Conservation (phyloP, 2,888 invertebrate genomes). For the Halictus quadricinctus region DNA sequence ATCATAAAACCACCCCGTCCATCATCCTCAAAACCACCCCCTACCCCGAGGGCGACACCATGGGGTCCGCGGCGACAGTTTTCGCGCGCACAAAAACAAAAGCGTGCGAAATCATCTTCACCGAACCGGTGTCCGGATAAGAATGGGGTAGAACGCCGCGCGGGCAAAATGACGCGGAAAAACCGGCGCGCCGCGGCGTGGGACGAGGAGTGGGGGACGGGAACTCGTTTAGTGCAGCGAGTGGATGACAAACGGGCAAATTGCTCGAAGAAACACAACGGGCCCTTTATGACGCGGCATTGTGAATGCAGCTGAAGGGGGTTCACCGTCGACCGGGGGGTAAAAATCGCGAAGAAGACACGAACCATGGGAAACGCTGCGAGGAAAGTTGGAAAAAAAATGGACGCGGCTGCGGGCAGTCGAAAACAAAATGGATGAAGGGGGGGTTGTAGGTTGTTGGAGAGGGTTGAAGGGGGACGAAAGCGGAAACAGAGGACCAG, state of each 20-base stretch:
- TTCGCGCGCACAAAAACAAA: background rate
- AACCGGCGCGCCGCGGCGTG: background rate
- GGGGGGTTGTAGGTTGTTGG: background rate
- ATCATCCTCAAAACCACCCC: background rate
- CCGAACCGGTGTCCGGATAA: background rate
- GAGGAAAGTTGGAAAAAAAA: conserved; percentile 23
- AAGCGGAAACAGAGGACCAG: conserved; percentile 42
- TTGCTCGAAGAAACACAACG: conserved; percentile 54
- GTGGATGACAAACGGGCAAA: conserved; percentile 48
- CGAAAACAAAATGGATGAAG: conserved; percentile 32
- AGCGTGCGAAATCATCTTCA: background rate
- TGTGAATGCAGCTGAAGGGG: conserved; percentile 21
- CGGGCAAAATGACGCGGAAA: conserved; percentile 17
- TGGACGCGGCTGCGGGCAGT: conserved; percentile 19
- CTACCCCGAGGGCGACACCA: background rate
- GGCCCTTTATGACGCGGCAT: conserved; percentile 45
- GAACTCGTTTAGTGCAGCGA: conserved; percentile 25
- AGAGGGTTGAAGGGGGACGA: conserved; percentile 23
- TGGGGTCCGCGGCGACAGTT: background rate
- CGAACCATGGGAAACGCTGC: conserved; percentile 19
- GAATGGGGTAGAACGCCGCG: background rate
- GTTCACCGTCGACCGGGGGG: background rate
- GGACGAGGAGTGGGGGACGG: background rate
- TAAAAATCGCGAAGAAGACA: background rate
- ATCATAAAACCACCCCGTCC: background rate